Evolutionary conservation across 1,140 invertebrate species (phyloP), one percentile per base, ranked within the genome.

Genomic region (Melitaea cinxia): DNA sequence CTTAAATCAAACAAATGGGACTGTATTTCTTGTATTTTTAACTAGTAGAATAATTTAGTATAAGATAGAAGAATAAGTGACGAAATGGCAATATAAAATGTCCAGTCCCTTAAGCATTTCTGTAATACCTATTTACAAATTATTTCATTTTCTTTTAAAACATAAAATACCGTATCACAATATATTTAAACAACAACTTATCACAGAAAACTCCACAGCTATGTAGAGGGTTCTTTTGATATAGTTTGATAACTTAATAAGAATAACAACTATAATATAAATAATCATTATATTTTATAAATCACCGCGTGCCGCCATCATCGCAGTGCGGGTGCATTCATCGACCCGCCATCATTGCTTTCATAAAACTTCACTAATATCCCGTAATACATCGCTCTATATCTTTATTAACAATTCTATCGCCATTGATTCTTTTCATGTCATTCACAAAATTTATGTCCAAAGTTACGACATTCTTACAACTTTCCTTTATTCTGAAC

Each of bases 331-430:
- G 82, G 83, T 86, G 83, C 83, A 88, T 89, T 80, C 78, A 84
- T 78, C 72, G 73, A 42, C 50, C 53, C 67, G 70, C 82, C 73
- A 80, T 82, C 76, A 84, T 77, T 77, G 57, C 56, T 60, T 53
- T 79, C 85, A 75, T 90, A 88, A 89, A 90, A 78, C 59, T 66
- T 79, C 84, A 80, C 88, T 88, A 90, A 90, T 90, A 76, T 85
- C 79, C 80, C 78, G 71, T 88, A 83, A 88, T 86, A 87, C 83
- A 80, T 82, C 72, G 76, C 80, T 84, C 81, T 83, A 89, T 87
- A 88, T 88, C 88, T 89, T 88, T 90, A 90, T 88, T 90, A 90
- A 90, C 83, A 87, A 85, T 90, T 88, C 88, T 72, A 77, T 75
- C 75, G 73, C 82, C 77, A 84, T 88, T 81, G 80, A 88, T 85